Base-by-base conservation (phyloP, 2,113 vertebrate species). In the Cyprinodon tularosa region DNA sequence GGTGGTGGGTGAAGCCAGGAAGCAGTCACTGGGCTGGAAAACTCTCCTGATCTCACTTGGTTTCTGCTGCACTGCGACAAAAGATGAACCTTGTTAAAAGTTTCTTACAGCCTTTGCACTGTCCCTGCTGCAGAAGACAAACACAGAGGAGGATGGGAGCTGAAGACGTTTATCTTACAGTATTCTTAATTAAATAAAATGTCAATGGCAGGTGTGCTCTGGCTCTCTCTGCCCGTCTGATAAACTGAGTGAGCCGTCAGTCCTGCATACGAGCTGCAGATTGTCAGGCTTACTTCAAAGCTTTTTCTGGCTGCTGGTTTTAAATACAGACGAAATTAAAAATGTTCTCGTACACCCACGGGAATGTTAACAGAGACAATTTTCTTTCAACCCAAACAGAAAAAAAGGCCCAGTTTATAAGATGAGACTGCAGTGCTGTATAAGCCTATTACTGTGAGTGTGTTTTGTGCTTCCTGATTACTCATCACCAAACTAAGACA, bases 381-480 rank as follows among this genome's bases (percentile, higher is more conserved):
- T 66, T 77, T 72, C 74, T 81, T 73, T 89, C 67, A 85, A 62
- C 63, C 57, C 5, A 62, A 80, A 83, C 74, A 66, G 84, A 64
- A 53, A 68, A 71, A 76, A 60, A 60, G 70, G 62, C 71, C 50
- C 50, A 66, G 48, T 86, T 83, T 69, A 81, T 68, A 81, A 70
- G 66, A 72, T 80, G 71, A 71, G 74, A 76, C 85, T 81, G 85
- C 85, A 68, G 85, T 17, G 5, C 70, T 53, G 76, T 83, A 85
- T 89, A 83, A 90, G 77, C 84, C 82, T 86, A 84, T 90, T 86
- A 86, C 48, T 37, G 72, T 80, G 29, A 76, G 80, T 79, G 73
- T 72, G 78, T 77, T 78, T 74, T 59, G 78, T 63, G 68, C 48
- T 72, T 15, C 45, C 40, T 78, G 74, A 80, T 87, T 78, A 76